Conservation (phyloP, 2,113 vertebrate species). For the Alexandromys fortis region DNA sequence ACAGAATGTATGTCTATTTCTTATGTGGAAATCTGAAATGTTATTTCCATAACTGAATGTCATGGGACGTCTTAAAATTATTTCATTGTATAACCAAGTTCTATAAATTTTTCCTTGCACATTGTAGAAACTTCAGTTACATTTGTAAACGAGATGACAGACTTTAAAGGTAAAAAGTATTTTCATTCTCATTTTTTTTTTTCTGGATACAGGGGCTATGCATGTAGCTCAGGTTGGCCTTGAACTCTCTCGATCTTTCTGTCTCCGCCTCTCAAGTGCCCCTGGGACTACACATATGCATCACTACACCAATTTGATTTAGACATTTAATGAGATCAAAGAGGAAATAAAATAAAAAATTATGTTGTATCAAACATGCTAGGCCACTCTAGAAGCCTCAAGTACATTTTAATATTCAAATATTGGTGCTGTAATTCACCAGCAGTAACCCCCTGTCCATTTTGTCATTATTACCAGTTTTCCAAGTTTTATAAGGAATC, state of each 20-base stretch:
- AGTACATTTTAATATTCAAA: not conserved
- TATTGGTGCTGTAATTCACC: not conserved
- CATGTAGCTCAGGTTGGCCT: not conserved
- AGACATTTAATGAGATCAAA: conserved; percentile 22
- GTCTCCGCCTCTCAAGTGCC: too few relatives aligned
- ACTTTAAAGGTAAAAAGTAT: not conserved
- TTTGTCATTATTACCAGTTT: not conserved
- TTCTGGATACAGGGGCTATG: not conserved
- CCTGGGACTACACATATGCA: not conserved
- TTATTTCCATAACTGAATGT: not conserved
- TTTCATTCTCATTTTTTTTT: not conserved
- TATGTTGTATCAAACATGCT: not conserved
- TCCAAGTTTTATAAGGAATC: not conserved
- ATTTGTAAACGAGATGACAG: not conserved
- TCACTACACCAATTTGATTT: not conserved
- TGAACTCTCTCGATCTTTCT: not conserved
- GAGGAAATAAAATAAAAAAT: not conserved
- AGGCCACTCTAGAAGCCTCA: not conserved
- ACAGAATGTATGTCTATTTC: not conserved
- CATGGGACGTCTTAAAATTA: not conserved
- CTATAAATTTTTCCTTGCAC: not conserved
- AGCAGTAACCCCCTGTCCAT: not conserved
- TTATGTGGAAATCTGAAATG: not conserved
- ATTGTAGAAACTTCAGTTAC: not conserved
- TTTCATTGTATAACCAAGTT: not conserved